These are phyloP conservation scores for Cephalotes varians DNA, from an alignment of 2,888 invertebrate genomes.

Conservation along the genomic window DNA sequence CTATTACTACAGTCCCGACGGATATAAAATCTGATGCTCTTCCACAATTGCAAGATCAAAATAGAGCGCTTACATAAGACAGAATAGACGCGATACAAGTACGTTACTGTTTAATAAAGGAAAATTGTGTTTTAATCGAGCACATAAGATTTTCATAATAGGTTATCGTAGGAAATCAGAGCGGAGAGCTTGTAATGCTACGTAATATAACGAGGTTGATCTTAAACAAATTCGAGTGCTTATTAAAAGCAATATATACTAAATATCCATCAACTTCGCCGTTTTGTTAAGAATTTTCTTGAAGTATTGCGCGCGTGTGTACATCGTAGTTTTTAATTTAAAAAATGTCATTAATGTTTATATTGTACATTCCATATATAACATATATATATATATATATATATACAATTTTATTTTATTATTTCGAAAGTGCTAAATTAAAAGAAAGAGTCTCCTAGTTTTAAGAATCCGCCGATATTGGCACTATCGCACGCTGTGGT, in stretches of 20 bases:
- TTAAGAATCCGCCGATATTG: conserved; percentile 14
- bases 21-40: conserved; percentile 18
- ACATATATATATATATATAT: neutral
- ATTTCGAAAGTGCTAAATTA: neutral
- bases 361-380: neutral
- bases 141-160: conserved; percentile 25
- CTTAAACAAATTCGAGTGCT: neutral
- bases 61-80: neutral
- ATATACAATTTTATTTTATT: neutral
- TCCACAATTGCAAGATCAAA: neutral
- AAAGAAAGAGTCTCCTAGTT: neutral
- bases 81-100: neutral
- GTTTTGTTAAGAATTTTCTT: neutral
- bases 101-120: conserved; percentile 34
- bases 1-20: neutral
- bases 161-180: conserved; percentile 15
- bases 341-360: neutral
- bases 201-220: neutral
- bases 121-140: conserved; percentile 13
- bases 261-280: neutral
- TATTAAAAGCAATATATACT: neutral
- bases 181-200: neutral
- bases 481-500: neutral
- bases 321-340: neutral
- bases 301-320: neutral